Evolutionary conservation across 2,888 invertebrate species (phyloP).

Genomic region (Allolobophora icterica): DNA sequence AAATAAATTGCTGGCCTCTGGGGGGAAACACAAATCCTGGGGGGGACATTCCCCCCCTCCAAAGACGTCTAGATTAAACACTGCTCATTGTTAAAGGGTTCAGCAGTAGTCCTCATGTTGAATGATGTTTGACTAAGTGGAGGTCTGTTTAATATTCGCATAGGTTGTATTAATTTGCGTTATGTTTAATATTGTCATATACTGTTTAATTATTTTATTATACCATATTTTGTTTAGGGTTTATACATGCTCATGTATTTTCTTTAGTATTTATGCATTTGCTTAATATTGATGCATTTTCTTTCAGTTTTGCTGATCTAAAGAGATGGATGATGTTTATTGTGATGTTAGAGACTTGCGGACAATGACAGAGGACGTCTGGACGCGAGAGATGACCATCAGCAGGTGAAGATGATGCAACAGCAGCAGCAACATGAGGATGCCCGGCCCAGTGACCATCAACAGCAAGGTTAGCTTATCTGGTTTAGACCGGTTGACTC

Average conservation of each 20-base stretch:
- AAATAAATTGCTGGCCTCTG: too few relatives aligned
- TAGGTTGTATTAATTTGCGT: neutral
- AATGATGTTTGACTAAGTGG: neutral
- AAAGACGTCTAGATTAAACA: too few relatives aligned
- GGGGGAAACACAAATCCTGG: too few relatives aligned
- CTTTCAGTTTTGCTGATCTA: neutral
- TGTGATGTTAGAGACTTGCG: neutral
- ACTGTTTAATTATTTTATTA: neutral
- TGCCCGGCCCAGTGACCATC: neutral
- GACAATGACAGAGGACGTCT: neutral
- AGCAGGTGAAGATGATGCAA: neutral
- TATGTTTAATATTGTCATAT: neutral
- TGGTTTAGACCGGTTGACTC: neutral
- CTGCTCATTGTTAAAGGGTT: too few relatives aligned
- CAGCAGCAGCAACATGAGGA: neutral
- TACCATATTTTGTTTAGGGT: neutral
- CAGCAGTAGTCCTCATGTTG: neutral
- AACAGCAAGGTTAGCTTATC: constrained; percentile 9
- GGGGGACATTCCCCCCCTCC: too few relatives aligned
- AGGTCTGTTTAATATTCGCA: neutral
- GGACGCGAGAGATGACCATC: neutral
- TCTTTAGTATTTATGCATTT: constrained; percentile 3
- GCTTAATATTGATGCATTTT: neutral
- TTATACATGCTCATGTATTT: neutral
- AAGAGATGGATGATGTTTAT: neutral